Evolutionary conservation across 1,140 invertebrate species (phyloP), one percentile per base, ranked within the genome.

Genomic region (Aphis craccivora): DNA sequence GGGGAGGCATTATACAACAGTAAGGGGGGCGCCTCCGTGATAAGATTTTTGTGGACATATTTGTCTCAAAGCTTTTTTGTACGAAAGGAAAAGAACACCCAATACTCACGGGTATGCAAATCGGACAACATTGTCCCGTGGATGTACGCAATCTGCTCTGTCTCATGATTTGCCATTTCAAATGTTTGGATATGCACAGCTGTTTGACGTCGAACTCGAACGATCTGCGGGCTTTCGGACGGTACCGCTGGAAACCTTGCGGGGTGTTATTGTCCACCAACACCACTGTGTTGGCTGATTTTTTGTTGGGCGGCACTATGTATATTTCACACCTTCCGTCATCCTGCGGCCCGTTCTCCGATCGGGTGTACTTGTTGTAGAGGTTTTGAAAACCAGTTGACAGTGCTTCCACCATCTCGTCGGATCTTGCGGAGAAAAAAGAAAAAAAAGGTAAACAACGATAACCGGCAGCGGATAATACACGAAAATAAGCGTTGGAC

Each of bases 51-150:
- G 30, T n/a, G 18, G 11, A n/a, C 14, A 67, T 67, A 67, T 67
- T n/a, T 67, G n/a, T 1, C 14, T 67, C 60, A n/a, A 67, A 14
- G 5, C 18, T 67, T n/a, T 30, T n/a, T n/a, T 5, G 60, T 14
- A 67, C 9, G 14, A 67, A 67, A n/a, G 2, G 0, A 67, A 67
- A 67, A 67, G 30, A 67, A 30, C 30, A 67, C 30, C 60, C 11
- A 22, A 55, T 37, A 40, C 90, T 91, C 35, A 91, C 91, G 35
- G 91, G 91, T 55, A 86, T 55, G 48, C 91, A 93, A 55, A 93
- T 81, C 7, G 91, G 40, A 93, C 91, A 93, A 30, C 48, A 43
- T 7, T 84, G 81, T 53, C 91, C 91, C 0, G 30, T 0, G 8
- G 40, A 55, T 22, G 51, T 37, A 25, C 91, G 67, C 23, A 43